These are phyloP conservation scores for Epinotia brunnichana DNA, from an alignment of 2,888 invertebrate species.

Conservation along the genomic window DNA sequence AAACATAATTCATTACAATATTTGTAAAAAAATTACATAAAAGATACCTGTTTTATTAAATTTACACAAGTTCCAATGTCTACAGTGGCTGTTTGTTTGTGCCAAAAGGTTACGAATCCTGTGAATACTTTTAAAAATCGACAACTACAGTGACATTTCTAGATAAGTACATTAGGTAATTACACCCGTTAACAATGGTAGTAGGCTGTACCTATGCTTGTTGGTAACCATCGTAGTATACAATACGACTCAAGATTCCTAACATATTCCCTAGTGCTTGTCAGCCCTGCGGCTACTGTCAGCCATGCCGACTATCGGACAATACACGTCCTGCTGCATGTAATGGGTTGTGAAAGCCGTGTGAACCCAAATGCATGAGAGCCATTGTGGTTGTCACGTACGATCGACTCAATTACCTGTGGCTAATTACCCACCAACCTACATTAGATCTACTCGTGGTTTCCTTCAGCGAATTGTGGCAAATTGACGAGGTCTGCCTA, in stretches of 20 bases:
- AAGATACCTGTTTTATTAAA: neutral
- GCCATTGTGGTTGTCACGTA: constrained; percentile 70
- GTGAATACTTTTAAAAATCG: neutral
- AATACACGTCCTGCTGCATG: constrained; percentile 65
- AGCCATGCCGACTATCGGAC: constrained; percentile 52
- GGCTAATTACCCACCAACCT: constrained; percentile 64
- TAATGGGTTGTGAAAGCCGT: constrained; percentile 76
- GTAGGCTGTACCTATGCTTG: neutral
- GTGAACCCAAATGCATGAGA: constrained; percentile 66
- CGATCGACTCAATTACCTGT: constrained; percentile 66
- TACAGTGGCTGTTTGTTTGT: neutral
- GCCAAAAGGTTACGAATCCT: neutral
- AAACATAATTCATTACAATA: neutral
- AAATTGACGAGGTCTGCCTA: constrained; percentile 49
- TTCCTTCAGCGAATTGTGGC: constrained; percentile 49
- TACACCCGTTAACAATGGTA: neutral
- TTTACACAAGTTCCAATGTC: neutral
- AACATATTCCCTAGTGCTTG: constrained; percentile 6
- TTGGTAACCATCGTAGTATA: neutral
- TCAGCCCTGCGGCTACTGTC: constrained; percentile 35
- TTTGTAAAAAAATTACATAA: neutral
- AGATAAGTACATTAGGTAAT: neutral
- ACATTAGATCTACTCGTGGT: constrained; percentile 52
- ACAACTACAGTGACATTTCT: neutral
- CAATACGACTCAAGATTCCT: constrained; percentile 17